Evolutionary conservation across 92 coral and sea anemone species (phyloP).

Genomic region (Hydrozoanthus gracilis): DNA sequence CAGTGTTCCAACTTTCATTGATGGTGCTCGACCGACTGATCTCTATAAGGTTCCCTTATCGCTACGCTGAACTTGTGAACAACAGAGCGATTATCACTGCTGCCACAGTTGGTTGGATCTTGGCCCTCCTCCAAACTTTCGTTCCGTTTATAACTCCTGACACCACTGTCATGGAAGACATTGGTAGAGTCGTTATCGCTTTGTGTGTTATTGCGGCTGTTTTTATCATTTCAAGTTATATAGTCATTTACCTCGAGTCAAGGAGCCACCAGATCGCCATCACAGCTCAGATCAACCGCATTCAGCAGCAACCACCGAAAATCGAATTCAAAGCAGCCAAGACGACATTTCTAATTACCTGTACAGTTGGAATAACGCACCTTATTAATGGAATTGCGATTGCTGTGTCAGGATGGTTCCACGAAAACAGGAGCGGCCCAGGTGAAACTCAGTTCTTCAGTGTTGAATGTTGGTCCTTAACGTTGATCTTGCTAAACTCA

Average conservation of each 20-base stretch:
- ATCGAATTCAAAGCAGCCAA: conserved; percentile 21
- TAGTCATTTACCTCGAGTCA: conserved; percentile 15
- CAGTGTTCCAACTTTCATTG: background rate
- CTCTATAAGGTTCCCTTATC: conserved; percentile 4
- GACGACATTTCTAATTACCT: conserved; percentile 1
- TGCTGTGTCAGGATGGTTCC: background rate
- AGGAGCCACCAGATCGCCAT: conserved; percentile 8
- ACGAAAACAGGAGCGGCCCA: background rate
- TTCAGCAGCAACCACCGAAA: background rate
- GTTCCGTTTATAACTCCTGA: background rate
- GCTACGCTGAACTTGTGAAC: background rate
- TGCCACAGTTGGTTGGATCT: background rate
- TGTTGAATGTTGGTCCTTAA: conserved; percentile 12
- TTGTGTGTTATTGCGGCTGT: background rate
- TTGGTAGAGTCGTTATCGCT: background rate
- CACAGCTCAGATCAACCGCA: background rate
- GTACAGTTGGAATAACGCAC: background rate
- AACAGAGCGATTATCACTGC: background rate
- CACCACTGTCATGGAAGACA: background rate
- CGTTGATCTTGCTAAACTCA: conserved; percentile 22
- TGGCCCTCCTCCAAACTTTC: background rate
- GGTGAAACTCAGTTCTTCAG: background rate
- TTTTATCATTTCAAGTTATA: background rate
- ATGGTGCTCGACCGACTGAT: conserved; percentile 16
- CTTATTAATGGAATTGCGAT: background rate